Evolutionary conservation across 2,113 vertebrate genomes (phyloP), one percentile per base, ranked within the genome.

Genomic region (Mirza zaza): DNA sequence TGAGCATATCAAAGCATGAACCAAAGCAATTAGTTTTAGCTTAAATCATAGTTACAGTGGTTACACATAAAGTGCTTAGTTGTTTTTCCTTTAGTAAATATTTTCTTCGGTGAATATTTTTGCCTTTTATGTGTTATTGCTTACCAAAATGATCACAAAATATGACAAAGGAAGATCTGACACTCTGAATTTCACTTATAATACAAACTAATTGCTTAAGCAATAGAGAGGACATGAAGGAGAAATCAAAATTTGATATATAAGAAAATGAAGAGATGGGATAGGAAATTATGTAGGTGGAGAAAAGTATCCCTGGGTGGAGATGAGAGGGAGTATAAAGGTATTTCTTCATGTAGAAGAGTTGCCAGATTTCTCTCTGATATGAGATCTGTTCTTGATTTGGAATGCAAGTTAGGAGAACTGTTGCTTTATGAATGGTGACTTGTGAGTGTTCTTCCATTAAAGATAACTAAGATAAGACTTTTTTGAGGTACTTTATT

Each of bases 311-410:
- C 50, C 36, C 18, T 20, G 32, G 20, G 29, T 71, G 1, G 9
- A 94, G 65, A 34, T 79, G 81, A 77, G 36, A 81, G 52, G 59
- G 21, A 65, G 50, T 42, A 42, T 36, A 80, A 52, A 59, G 81
- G 1, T 70, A 67, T 36, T 91, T 10, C 10, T 87, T 94, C 36
- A 50, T 45, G 12, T 61, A 87, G 65, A 68, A 87, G 45, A 70
- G 5, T 93, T 87, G 70, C 9, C 57, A 75, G 65, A 29, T 73
- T 96, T 91, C 76, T 97, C 45, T 90, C 83, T 63, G 59, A 89
- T 45, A 52, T 76, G 15, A 80, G n/a, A 90, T 97, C n/a, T 95
- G 21, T 81, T 94, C n/a, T 95, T 89, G 52, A 77, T 93, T 75
- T 95, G 52, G 39, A 92, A 42, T 92, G 10, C 15, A 83, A 91